Conservation (phyloP, 1,140 invertebrate genomes). For the Psilanteris sp. region DNA sequence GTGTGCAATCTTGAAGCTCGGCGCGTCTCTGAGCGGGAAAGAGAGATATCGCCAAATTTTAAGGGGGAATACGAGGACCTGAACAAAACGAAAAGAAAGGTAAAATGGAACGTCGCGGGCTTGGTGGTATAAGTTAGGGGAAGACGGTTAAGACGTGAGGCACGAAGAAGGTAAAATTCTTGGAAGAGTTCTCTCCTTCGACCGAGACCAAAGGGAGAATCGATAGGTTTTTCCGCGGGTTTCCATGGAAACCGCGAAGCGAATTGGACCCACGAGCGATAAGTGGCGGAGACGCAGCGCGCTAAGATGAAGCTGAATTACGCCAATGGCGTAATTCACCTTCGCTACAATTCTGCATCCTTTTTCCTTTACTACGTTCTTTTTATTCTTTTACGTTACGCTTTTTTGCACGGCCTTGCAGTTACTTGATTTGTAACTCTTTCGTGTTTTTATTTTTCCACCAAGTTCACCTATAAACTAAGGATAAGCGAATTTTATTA, state of each 20-base stretch:
- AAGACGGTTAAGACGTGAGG: conserved; percentile 13
- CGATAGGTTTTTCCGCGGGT: conserved; percentile 80
- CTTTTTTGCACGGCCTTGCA: conserved; percentile 14
- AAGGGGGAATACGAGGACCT: conserved; percentile 31
- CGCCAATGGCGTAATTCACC: conserved; percentile 62
- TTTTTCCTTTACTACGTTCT: conserved; percentile 46
- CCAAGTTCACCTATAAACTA: conserved; percentile 38
- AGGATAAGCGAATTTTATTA: conserved; percentile 46
- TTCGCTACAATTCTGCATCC: conserved; percentile 52
- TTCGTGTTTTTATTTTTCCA: conserved; percentile 30
- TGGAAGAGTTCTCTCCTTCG: conserved; percentile 77
- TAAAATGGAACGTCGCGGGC: conserved; percentile 29
- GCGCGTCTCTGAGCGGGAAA: background rate
- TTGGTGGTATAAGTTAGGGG: no score
- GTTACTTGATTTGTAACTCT: conserved; percentile 42
- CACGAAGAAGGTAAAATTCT: conserved; percentile 67
- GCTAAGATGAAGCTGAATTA: conserved; percentile 60
- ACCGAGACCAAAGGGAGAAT: conserved; percentile 78
- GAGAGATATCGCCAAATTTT: conserved; percentile 48
- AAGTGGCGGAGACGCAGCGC: conserved; percentile 67
- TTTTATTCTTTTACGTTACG: conserved; percentile 25
- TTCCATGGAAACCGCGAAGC: conserved; percentile 79
- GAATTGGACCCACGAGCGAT: conserved; percentile 71
- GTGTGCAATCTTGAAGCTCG: conserved; percentile 36
- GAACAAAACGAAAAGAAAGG: conserved; percentile 52